Evolutionary conservation across 2,797 vertebrate genomes (phyloP).

Genomic region (Alosa sapidissima): DNA sequence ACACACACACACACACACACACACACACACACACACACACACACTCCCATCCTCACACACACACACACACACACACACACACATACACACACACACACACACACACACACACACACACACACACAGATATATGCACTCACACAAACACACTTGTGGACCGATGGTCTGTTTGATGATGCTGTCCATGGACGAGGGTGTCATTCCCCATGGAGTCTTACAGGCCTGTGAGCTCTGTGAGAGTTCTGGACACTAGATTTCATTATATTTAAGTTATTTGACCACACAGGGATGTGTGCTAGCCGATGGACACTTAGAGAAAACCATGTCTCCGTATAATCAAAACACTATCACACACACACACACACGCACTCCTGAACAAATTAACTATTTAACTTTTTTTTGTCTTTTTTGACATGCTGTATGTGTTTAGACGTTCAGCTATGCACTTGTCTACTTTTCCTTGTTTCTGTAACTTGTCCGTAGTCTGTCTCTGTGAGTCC

Average conservation of each 20-base stretch:
- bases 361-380: neutral
- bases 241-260: neutral
- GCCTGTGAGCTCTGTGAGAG: neutral
- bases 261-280: conserved; percentile 7
- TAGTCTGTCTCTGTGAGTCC: neutral
- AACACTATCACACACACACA: conserved; percentile 1
- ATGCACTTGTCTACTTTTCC: conserved; percentile 9
- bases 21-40: neutral
- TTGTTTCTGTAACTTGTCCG: neutral
- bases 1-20: too few relatives aligned
- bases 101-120: conserved; percentile 14
- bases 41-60: neutral
- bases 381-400: neutral
- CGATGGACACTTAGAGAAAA: neutral
- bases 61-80: conserved; percentile 12
- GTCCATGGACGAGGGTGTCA: neutral
- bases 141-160: neutral
- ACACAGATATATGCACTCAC: neutral
- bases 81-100: conserved; percentile 10
- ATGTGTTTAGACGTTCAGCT: conserved; percentile 14
- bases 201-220: neutral
- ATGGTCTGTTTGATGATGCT: neutral
- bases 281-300: neutral
- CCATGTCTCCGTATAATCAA: neutral
- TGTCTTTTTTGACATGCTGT: neutral